Percentiles rank a stretch among this genome's conserved stretches.
These are phyloP conservation scores for Heliconius nattereri DNA, from an alignment of 1,140 invertebrate species.

Conservation along the genomic window DNA sequence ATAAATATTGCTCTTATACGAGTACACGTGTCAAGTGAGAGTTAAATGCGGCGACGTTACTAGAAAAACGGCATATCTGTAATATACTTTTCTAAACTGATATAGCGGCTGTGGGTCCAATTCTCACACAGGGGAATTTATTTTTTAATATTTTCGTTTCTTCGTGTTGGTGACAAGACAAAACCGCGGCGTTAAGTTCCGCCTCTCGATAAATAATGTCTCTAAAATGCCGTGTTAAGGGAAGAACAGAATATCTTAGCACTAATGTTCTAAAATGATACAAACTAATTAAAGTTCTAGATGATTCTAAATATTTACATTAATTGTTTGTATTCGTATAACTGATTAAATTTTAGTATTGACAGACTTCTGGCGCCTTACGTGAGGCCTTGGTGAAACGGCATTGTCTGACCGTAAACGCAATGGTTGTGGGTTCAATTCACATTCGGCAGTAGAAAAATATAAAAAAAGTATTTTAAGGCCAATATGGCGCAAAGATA, in stretches of 20 bases:
- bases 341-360: background rate
- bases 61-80: background rate
- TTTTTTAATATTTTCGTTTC: too few relatives aligned
- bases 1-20: background rate
- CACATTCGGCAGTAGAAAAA: background rate
- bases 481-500: too few relatives aligned
- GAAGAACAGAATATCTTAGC: too few relatives aligned
- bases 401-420: background rate
- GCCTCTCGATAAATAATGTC: too few relatives aligned
- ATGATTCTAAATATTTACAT: background rate
- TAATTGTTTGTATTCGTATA: background rate
- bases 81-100: background rate
- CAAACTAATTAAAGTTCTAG: background rate
- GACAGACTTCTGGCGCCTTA: background rate
- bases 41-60: background rate
- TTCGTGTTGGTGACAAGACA: too few relatives aligned
- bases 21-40: conserved; percentile 2
- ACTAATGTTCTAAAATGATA: background rate
- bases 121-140: too few relatives aligned
- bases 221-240: too few relatives aligned
- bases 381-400: background rate
- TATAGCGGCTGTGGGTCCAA: too few relatives aligned
- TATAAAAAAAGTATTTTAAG: too few relatives aligned
- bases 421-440: background rate
- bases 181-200: too few relatives aligned